Evolutionary conservation across 2,797 vertebrate genomes (phyloP).

Genomic region (Chiroxiphia lanceolata): DNA sequence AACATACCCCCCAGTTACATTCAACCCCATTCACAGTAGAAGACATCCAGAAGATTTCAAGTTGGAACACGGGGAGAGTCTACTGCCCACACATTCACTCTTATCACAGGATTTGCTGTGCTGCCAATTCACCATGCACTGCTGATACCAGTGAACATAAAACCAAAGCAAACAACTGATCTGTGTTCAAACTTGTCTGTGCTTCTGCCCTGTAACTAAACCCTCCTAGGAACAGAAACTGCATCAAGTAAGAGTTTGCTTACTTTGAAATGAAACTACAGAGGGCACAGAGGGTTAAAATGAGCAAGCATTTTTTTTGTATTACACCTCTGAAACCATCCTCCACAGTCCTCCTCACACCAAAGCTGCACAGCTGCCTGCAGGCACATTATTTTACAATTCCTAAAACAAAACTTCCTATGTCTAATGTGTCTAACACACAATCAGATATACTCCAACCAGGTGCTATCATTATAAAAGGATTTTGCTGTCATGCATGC

Average conservation of each 20-base stretch:
- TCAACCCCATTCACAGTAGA: background rate
- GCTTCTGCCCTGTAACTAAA: background rate
- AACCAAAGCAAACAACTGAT: background rate
- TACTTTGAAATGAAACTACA: background rate
- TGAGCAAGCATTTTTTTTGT: accelerated
- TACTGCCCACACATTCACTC: background rate
- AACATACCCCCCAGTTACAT: accelerated
- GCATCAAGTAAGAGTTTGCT: background rate
- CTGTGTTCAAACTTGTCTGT: background rate
- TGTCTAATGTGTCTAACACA: accelerated
- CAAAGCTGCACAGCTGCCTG: background rate
- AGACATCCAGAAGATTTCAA: background rate
- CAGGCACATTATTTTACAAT: background rate
- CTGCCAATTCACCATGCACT: background rate
- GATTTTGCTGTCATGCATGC: accelerated
- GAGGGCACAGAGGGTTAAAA: background rate
- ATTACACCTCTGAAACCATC: background rate
- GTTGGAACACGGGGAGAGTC: background rate
- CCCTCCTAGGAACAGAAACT: background rate
- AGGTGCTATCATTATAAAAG: background rate
- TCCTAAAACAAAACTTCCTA: background rate
- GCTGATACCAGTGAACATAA: background rate
- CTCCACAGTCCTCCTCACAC: background rate
- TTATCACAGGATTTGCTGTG: background rate
- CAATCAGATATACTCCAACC: background rate